phyloP scores from a whole-genome alignment of 2,797 vertebrate species.

The Argyrosomus regius region DNA sequence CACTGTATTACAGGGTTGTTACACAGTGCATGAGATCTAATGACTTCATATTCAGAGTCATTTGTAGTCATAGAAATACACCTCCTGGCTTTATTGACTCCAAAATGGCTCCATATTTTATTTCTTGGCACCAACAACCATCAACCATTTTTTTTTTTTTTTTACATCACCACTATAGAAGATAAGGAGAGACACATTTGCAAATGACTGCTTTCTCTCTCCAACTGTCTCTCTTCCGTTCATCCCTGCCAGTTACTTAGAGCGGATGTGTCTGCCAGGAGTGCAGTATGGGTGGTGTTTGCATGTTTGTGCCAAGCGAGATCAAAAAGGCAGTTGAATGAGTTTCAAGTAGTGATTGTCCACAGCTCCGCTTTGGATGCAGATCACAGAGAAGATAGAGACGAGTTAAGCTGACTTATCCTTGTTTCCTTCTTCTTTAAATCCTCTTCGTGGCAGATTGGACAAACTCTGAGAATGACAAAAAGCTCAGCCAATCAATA shows the following conservation, averaged over 20 bases:
- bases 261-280: slow-evolving; percentile 58
- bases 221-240: slow-evolving; percentile 12
- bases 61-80: slow-evolving; percentile 35
- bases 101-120: slow-evolving; percentile 32
- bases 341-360: slow-evolving; percentile 74
- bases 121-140: slow-evolving; percentile 10
- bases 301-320: slow-evolving; percentile 67
- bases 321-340: slow-evolving; percentile 75
- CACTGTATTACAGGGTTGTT: slow-evolving; percentile 20
- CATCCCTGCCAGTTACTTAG: slow-evolving; percentile 57
- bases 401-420: slow-evolving; percentile 71
- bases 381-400: slow-evolving; percentile 75
- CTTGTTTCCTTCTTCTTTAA: slow-evolving; percentile 61
- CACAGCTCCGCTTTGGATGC: slow-evolving; percentile 72
- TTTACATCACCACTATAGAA: not conserved
- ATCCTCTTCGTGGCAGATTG: slow-evolving; percentile 65
- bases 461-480: slow-evolving; percentile 67
- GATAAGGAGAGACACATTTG: slow-evolving; percentile 24
- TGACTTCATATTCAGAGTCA: slow-evolving; percentile 21
- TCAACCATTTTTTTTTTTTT: not conserved
- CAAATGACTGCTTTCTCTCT: slow-evolving; percentile 37
- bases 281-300: slow-evolving; percentile 59
- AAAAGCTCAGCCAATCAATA: slow-evolving; percentile 71
- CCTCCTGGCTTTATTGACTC: slow-evolving; percentile 28
- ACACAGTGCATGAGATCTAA: slow-evolving; percentile 17